Percentiles rank a stretch among this genome's conserved stretches.
Conservation (phyloP, 2,113 vertebrate genomes). For the Microcebus tavaratra region DNA sequence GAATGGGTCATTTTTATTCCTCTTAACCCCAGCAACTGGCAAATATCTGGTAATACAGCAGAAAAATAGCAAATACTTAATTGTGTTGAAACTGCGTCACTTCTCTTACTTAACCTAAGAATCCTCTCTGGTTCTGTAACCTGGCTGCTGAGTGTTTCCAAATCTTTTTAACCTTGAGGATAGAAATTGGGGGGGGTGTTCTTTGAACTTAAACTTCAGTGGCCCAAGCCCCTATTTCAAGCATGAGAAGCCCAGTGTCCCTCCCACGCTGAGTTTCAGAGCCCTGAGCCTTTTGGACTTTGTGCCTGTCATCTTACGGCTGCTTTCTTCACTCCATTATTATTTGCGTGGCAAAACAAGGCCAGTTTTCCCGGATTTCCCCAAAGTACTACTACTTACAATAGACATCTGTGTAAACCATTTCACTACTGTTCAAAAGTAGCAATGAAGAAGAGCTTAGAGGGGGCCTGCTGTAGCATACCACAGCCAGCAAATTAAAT, state of each 20-base stretch:
- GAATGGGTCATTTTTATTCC: neutral
- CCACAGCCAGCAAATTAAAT: neutral
- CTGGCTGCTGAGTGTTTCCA: neutral
- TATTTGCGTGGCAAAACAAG: neutral
- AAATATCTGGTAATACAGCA: neutral
- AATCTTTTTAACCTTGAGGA: neutral
- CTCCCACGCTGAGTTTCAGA: neutral
- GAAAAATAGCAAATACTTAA: slow-evolving; percentile 20
- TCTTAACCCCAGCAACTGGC: neutral
- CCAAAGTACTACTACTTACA: neutral
- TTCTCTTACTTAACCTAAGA: neutral
- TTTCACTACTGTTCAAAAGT: neutral
- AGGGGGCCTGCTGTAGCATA: neutral
- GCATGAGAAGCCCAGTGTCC: neutral
- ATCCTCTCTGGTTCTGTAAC: neutral
- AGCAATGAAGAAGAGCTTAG: neutral
- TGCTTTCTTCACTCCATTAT: neutral
- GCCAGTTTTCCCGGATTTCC: neutral
- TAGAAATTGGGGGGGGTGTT: neutral
- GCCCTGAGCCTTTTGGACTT: neutral
- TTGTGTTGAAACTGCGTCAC: neutral
- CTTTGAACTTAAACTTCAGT: neutral
- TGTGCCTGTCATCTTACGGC: neutral
- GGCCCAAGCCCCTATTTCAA: neutral
- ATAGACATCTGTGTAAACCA: neutral